phyloP scores from a whole-genome alignment of 1,140 invertebrate species.

The Rhynchophorus ferrugineus region DNA sequence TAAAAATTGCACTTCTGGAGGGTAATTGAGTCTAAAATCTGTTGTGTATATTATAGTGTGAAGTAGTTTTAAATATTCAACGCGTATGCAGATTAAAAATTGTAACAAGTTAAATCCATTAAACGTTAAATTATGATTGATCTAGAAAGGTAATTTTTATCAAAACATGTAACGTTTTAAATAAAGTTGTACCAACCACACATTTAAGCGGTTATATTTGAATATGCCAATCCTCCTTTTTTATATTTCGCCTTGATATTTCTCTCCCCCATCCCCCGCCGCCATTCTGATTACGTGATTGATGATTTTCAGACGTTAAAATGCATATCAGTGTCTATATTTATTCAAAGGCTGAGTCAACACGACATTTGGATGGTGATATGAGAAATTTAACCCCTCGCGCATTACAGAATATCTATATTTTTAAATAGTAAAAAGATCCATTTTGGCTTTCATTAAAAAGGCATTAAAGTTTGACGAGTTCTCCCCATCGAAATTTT shows the following conservation, averaged over 20 bases:
- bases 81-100: background rate
- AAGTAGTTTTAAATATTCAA: background rate
- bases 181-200: background rate
- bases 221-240: background rate
- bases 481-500: background rate
- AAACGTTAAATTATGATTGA: background rate
- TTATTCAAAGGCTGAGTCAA: conserved; percentile 23
- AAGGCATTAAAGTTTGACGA: conserved; percentile 15
- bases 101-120: background rate
- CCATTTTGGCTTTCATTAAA: conserved; percentile 16
- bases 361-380: conserved; percentile 18
- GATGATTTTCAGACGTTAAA: conserved; percentile 21
- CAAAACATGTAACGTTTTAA: background rate
- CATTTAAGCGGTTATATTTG: background rate
- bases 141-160: background rate
- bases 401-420: conserved; percentile 15
- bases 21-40: too few relatives aligned
- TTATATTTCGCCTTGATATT: conserved; percentile 7
- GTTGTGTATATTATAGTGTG: too few relatives aligned
- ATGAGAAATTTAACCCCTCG: conserved; percentile 19
- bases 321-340: conserved; percentile 19
- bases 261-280: too few relatives aligned
- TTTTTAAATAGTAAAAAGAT: conserved; percentile 17
- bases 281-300: conserved; percentile 21
- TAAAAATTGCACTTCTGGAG: too few relatives aligned